Conservation (phyloP, 2,888 invertebrate species). For the Diadromus collaris region DNA sequence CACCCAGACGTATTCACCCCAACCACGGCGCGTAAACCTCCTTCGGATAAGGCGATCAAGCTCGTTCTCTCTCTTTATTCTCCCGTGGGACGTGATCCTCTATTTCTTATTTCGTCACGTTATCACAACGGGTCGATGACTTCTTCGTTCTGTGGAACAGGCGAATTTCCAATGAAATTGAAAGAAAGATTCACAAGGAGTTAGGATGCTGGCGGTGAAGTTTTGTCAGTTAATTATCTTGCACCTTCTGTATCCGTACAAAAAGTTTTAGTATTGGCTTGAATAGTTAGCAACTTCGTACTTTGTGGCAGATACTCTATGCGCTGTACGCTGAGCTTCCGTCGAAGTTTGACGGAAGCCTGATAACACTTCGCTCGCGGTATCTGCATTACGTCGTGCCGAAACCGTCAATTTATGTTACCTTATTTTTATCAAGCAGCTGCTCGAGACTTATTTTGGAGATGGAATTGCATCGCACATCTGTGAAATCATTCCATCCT, state of each 20-base stretch:
- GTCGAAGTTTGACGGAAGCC: constrained; percentile 43
- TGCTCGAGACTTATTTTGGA: too few species aligned
- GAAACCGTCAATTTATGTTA: background rate
- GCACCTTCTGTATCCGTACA: constrained; percentile 32
- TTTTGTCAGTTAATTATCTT: constrained; percentile 63
- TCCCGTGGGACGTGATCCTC: constrained; percentile 6
- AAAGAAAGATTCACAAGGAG: background rate
- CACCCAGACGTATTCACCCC: background rate
- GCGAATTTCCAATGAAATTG: background rate
- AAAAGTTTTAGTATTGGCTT: constrained; percentile 64
- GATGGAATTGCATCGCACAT: background rate
- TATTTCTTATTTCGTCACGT: background rate
- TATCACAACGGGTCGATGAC: background rate
- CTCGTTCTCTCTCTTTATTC: constrained; percentile 5
- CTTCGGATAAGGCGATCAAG: constrained; percentile 28
- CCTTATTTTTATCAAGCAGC: too few species aligned
- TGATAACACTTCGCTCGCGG: constrained; percentile 33
- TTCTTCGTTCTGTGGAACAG: background rate
- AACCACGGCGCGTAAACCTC: background rate
- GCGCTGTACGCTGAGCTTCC: constrained; percentile 16
- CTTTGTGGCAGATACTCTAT: constrained; percentile 1
- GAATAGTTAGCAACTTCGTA: constrained; percentile 61
- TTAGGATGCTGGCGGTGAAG: constrained; percentile 48
- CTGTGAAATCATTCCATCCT: background rate
- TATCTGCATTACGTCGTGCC: constrained; percentile 21